Base-by-base conservation (phyloP, 2,113 vertebrate species). In the Pholis gunnellus region DNA sequence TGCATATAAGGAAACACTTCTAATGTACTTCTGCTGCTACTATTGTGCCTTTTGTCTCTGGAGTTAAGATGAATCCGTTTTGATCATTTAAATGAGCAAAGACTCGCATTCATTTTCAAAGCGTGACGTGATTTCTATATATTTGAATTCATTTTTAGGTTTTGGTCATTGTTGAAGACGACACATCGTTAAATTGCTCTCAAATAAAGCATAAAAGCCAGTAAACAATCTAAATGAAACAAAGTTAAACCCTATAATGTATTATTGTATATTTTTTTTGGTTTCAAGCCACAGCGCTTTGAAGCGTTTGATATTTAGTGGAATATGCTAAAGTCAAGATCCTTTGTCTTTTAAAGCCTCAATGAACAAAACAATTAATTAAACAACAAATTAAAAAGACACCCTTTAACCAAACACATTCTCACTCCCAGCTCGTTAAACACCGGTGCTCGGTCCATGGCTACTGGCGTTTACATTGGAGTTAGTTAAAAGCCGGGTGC, bases 1-100 rank as follows among this genome's bases (percentile, higher is more conserved):
- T 65, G 79, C 72, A 79, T 67, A 61, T 5, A 38, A 15, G 38
- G 48, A 83, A 59, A 77, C n/a, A 80, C 74, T 61, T 60, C 6
- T 4, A 9, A 67, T 56, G 9, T 46, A 46, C 72, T 20, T n/a
- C 17, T 85, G 14, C n/a, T 20, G 50, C 81, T 64, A 34, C 40
- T 20, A 38, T 72, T 66, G 34, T n/a, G 29, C 15, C 63, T 64
- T 74, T 69, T 54, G 20, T 56, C 40, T 44, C 5, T 50, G 0
- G 11, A 52, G 48, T 44, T 52, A 25, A n/a, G 75, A 59, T 65
- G 22, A 46, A n/a, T 40, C 17, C 3, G 18, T 42, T 57, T 8
- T 63, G 57, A 69, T 79, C 25, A 25, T 48, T 76, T 20, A 69
- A 72, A 68, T 31, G 20, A 48, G 50, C 42, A 48, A 48, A 63